These are phyloP conservation scores for Venustaconcha ellipsiformis DNA, from an alignment of 1,140 invertebrate genomes.

Conservation along the genomic window DNA sequence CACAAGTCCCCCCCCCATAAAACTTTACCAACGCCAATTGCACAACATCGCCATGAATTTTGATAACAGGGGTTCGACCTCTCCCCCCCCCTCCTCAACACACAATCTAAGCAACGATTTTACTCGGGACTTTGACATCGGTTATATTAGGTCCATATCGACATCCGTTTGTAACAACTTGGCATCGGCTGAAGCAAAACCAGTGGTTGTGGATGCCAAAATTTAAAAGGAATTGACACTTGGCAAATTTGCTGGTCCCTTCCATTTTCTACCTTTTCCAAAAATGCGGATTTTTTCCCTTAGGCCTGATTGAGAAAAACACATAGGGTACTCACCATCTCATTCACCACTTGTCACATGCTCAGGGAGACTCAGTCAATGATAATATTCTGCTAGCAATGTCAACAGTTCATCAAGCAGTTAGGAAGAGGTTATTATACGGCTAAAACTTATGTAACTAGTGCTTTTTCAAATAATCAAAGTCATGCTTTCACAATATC, in stretches of 20 bases:
- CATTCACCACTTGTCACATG: slow-evolving; percentile 34
- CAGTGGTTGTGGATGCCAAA: neutral
- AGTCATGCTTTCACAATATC: slow-evolving; percentile 21
- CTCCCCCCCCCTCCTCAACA: no score
- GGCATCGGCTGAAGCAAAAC: no score
- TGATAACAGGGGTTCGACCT: no score
- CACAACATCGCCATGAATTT: no score
- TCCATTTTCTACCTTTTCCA: neutral
- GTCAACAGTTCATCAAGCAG: slow-evolving; percentile 18
- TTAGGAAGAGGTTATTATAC: slow-evolving; percentile 5
- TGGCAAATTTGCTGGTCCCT: slow-evolving; percentile 10
- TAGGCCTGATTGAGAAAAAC: neutral
- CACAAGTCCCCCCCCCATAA: no score
- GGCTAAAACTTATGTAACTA: slow-evolving; percentile 32
- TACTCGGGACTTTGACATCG: no score
- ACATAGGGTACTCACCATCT: neutral
- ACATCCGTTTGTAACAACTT: no score
- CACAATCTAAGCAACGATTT: no score
- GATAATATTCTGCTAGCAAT: slow-evolving; percentile 8
- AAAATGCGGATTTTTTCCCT: slow-evolving; percentile 15
- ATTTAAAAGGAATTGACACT: slow-evolving; percentile 17
- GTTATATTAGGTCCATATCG: no score
- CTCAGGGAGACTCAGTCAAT: slow-evolving; percentile 26
- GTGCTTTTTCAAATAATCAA: slow-evolving; percentile 27
- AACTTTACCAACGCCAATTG: no score